A percentile compares a stretch with the other conserved stretches of the same genome.
Evolutionary conservation across 1,140 invertebrate genomes (phyloP).

Genomic region (Drosophila lini): DNA sequence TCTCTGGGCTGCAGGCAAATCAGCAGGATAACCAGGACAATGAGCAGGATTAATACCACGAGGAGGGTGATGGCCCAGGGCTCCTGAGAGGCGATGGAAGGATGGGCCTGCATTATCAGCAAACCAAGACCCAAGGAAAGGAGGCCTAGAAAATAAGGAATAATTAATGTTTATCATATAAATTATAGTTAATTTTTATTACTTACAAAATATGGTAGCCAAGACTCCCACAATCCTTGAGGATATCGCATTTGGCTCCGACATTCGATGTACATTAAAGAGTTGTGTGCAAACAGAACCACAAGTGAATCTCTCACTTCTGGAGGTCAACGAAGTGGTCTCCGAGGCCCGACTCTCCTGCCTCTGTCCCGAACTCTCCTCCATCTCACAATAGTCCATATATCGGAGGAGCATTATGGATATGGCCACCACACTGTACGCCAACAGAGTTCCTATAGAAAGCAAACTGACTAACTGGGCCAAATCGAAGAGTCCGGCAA

Average conservation of each 20-base stretch:
- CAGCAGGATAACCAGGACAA: constrained; percentile 54
- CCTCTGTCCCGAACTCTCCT: constrained; percentile 14
- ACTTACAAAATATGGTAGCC: constrained; percentile 67
- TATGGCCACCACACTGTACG: constrained; percentile 95
- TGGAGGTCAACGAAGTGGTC: constrained; percentile 60
- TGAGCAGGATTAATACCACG: constrained; percentile 54
- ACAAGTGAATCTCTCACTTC: constrained; percentile 52
- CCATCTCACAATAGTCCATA: constrained; percentile 70
- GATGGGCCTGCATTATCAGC: constrained; percentile 69
- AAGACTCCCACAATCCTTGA: constrained; percentile 68
- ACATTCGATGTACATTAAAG: constrained; percentile 63
- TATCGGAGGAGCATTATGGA: constrained; percentile 92
- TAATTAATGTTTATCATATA: too few species aligned
- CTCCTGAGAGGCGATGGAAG: constrained; percentile 48
- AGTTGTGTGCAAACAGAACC: constrained; percentile 59
- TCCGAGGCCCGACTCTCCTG: constrained; percentile 44
- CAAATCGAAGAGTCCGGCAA: constrained; percentile 95
- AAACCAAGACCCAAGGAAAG: constrained; percentile 68
- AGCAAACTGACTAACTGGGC: constrained; percentile 96
- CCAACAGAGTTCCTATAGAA: constrained; percentile 96
- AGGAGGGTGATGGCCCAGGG: constrained; percentile 68
- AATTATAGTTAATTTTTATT: too few species aligned
- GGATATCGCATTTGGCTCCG: constrained; percentile 62
- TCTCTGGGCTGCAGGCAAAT: constrained; percentile 76
- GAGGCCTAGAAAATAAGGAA: constrained; percentile 38